A percentile compares a stretch with the other conserved stretches of the same genome.
These are phyloP conservation scores for Damaliscus lunatus DNA, from an alignment of 2,113 vertebrate genomes.

Conservation along the genomic window DNA sequence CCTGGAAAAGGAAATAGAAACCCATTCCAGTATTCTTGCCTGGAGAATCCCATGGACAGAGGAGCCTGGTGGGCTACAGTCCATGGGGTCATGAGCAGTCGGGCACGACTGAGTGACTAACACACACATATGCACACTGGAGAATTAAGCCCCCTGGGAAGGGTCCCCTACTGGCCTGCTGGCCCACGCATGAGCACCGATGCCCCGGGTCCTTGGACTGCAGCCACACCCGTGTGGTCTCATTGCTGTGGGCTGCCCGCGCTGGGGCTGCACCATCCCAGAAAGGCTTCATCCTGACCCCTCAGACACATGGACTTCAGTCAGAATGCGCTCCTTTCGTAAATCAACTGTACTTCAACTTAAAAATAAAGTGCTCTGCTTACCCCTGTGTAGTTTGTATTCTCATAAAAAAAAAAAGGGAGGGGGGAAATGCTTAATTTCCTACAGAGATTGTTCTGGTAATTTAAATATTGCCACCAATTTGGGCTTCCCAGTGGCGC, in stretches of 20 bases:
- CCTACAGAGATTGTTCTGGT: background rate
- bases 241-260: background rate
- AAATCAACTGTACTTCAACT: background rate
- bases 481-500: background rate
- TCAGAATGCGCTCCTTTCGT: background rate
- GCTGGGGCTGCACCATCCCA: background rate
- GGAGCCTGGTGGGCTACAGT: background rate
- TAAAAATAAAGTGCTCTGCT: background rate
- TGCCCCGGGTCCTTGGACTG: rapidly evolving
- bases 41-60: background rate
- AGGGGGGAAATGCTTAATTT: background rate
- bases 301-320: background rate
- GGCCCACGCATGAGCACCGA: background rate
- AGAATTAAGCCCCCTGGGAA: background rate
- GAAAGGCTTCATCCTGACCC: background rate
- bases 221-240: background rate
- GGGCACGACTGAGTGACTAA: background rate
- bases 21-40: background rate
- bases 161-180: background rate
- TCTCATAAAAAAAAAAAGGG: background rate
- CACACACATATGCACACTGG: background rate
- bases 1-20: background rate
- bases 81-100: background rate
- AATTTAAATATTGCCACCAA: background rate
- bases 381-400: background rate